Conservation (phyloP, 2,797 vertebrate genomes). For the Pangasius krempfi region DNA sequence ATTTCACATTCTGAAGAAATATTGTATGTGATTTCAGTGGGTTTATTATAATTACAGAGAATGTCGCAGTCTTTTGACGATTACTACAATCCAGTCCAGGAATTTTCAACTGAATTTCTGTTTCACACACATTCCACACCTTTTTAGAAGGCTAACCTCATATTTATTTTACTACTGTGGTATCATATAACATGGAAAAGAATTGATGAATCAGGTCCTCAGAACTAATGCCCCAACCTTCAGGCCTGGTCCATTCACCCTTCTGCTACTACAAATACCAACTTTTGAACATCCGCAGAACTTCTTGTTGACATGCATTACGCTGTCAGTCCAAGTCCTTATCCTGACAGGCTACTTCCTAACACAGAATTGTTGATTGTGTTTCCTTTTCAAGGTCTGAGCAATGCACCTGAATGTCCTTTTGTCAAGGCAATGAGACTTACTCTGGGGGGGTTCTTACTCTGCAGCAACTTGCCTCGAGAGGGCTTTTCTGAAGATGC, state of each 20-base stretch:
- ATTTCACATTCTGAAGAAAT: neutral
- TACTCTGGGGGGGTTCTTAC: slow-evolving; percentile 41
- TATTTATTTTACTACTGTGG: neutral
- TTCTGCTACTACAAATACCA: neutral
- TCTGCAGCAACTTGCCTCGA: slow-evolving; percentile 42
- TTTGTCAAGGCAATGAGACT: slow-evolving; percentile 53
- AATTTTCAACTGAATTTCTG: neutral
- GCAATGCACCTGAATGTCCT: slow-evolving; percentile 36
- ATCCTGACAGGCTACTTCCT: slow-evolving; percentile 40
- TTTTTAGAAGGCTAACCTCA: neutral
- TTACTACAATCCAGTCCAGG: neutral
- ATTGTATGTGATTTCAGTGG: neutral
- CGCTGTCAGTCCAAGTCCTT: slow-evolving; percentile 15
- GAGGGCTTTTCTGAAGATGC: slow-evolving; percentile 46
- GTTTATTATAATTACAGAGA: neutral
- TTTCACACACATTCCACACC: neutral
- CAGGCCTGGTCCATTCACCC: slow-evolving; percentile 20
- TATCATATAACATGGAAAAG: neutral
- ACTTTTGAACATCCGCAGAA: slow-evolving; percentile 14
- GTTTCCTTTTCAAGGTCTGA: slow-evolving; percentile 48
- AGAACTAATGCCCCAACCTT: slow-evolving; percentile 24
- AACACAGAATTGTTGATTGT: slow-evolving; percentile 54
- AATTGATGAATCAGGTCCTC: neutral
- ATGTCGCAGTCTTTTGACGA: neutral
- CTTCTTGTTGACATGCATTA: slow-evolving; percentile 46